Evolutionary conservation across 92 coral and sea anemone genomes (phyloP), one percentile per base, ranked within the genome.

Genomic region (Porites rus): DNA sequence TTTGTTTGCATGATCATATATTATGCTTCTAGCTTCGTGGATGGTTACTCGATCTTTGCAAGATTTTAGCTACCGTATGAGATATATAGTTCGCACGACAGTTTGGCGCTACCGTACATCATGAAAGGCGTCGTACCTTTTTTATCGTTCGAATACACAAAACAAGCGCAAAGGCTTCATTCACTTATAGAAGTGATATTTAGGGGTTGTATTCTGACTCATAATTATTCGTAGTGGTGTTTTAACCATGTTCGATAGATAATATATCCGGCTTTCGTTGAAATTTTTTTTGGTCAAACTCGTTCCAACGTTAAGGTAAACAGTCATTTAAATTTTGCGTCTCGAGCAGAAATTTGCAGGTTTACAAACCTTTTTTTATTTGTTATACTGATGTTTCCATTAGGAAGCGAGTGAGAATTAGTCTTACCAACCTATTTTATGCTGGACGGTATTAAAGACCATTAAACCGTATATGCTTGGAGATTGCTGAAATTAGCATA

Each of bases 351-450:
- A 62, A 80, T 80, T 66, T 67, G 28, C 77, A 79, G 25, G 74
- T 79, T 79, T 65, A 63, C 61, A 16, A 7, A 65, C 67, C 6
- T 10, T 70, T 70, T 81, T 38, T 38, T 38, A 38, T 38, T 70
- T 81, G 77, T 81, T 56, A 69, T 1, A 24, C 53, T 10, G 46
- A 28, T 59, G 70, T 81, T 56, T 69, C 68, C 69, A 65, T 65
- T 66, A 81, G 66, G 12, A 71, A 12, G 77, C 20, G 61, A 56
- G 69, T 71, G 77, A 20, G 69, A 81, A 81, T 69, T 81, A 72
- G 65, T 60, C 70, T 43, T 66, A 18, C 12, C 21, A 11, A 43
- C 83, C 72, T 62, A 77, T 31, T 77, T 77, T 77, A 66, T 14
- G 25, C 51, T 52, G 7, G 18, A 12, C 51, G 52, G 63, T 66